These are phyloP conservation scores for Phaedon cochleariae DNA, from an alignment of 2,888 invertebrate genomes.

Conservation along the genomic window DNA sequence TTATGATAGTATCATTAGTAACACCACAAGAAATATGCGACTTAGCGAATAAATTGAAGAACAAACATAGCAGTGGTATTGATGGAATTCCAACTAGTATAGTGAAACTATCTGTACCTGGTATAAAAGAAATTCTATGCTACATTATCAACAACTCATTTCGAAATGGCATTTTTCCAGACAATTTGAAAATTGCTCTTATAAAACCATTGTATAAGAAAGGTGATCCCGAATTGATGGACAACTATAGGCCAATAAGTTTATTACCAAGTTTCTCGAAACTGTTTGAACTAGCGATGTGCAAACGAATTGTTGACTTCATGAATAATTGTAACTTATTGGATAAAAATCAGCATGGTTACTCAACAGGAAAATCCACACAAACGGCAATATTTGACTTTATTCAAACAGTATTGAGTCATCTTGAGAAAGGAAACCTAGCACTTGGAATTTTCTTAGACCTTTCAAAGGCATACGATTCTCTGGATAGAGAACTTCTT, in stretches of 20 bases:
- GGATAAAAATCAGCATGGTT: conserved; percentile 6
- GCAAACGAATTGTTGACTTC: background rate
- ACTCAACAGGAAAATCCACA: background rate
- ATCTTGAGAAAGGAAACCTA: background rate
- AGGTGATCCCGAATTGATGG: background rate
- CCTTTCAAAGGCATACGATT: background rate
- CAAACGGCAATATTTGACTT: background rate
- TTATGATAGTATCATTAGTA: too few relatives aligned
- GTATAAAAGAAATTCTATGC: background rate
- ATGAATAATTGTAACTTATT: background rate
- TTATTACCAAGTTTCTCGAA: background rate
- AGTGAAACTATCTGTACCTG: too few relatives aligned
- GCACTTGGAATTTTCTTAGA: background rate
- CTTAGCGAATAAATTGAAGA: too few relatives aligned
- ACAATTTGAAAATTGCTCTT: background rate
- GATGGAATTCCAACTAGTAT: too few relatives aligned
- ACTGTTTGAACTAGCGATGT: conserved; percentile 6
- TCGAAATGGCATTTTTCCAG: background rate
- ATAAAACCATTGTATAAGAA: conserved; percentile 3
- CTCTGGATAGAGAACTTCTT: background rate
- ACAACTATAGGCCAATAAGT: conserved; percentile 9
- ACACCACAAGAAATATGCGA: too few relatives aligned
- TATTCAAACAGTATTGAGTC: background rate
- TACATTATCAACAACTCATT: conserved; percentile 3
- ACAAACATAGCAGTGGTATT: too few relatives aligned